phyloP scores from a whole-genome alignment of 1,140 invertebrate genomes.

The Protaetia brevitarsis region DNA sequence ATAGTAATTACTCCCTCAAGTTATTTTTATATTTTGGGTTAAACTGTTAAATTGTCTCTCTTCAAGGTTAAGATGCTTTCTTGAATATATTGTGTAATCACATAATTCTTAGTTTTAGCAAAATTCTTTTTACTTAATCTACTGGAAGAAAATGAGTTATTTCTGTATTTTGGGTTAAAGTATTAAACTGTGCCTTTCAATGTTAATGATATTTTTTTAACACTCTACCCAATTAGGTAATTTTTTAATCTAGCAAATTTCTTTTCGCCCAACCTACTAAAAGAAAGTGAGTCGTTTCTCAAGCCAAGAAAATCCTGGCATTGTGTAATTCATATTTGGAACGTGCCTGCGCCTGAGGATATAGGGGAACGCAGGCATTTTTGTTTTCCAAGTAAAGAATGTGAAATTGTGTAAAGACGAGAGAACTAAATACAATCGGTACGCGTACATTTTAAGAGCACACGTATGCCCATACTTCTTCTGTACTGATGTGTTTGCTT shows the following conservation, averaged over 20 bases:
- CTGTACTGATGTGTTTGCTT: not conserved
- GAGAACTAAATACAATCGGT: not conserved
- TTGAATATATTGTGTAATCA: no score
- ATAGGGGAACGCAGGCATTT: not conserved
- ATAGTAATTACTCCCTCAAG: no score
- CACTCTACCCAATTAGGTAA: not conserved
- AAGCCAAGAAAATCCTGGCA: not conserved
- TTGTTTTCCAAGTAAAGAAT: not conserved
- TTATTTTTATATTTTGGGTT: no score
- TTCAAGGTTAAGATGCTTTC: no score
- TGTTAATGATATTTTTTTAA: not conserved
- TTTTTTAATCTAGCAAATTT: not conserved
- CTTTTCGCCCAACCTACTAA: not conserved
- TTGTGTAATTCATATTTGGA: constrained; percentile 6
- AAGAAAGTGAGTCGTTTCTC: not conserved
- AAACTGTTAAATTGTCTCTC: no score
- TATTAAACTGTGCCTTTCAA: no score
- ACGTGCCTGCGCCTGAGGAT: not conserved
- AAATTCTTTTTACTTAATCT: no score
- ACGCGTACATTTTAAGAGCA: not conserved
- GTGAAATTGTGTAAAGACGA: constrained; percentile 11
- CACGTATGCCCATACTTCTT: not conserved
- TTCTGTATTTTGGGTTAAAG: no score
- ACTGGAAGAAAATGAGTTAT: not conserved
- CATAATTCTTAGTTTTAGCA: no score